Evolutionary conservation across 1,140 invertebrate species (phyloP), one percentile per base, ranked within the genome.

Genomic region (Epicauta chinensis): DNA sequence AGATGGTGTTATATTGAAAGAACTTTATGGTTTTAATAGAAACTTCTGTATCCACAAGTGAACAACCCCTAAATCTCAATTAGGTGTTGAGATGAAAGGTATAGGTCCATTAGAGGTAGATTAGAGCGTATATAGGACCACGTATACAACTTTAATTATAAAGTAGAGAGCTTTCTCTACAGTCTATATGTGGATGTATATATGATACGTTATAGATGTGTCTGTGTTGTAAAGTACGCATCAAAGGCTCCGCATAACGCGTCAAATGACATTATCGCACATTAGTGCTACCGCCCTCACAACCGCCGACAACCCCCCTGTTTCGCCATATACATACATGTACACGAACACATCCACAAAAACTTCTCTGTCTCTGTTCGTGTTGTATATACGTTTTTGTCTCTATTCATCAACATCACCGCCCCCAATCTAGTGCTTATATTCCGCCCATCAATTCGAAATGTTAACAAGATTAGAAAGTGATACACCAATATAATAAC

Each of bases 191-290:
- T 2, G 4, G 23, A 23, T 23, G 7, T 23, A 23, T 23, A 23
- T 23, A 23, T 23, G 4, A 23, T 23, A 23, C 7, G 4, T 23
- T 23, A 23, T 23, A 7, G 4, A 2, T 2, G 49, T 34, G 34
- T 38, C 32, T 47, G 45, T 37, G 45, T 47, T 29, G 45, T 47
- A 37, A 47, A 37, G 51, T 52, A 53, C 58, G 58, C 58, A 51
- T 60, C 58, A 60, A 58, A 58, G 55, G 48, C 44, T 57, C 51
- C 58, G 49, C 55, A 57, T 54, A 60, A 55, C 56, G 56, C 55
- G 55, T 58, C 51, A 58, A 60, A 60, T 53, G 55, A 56, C 51
- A 60, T 60, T 60, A 60, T 60, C 54, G 45, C 58, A 60, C 54
- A 60, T 60, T 60, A 60, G 42, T 46, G 45, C 51, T 37, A 35